These are phyloP conservation scores for Mamestra configurata DNA, from an alignment of 1,140 invertebrate genomes.

Conservation along the genomic window DNA sequence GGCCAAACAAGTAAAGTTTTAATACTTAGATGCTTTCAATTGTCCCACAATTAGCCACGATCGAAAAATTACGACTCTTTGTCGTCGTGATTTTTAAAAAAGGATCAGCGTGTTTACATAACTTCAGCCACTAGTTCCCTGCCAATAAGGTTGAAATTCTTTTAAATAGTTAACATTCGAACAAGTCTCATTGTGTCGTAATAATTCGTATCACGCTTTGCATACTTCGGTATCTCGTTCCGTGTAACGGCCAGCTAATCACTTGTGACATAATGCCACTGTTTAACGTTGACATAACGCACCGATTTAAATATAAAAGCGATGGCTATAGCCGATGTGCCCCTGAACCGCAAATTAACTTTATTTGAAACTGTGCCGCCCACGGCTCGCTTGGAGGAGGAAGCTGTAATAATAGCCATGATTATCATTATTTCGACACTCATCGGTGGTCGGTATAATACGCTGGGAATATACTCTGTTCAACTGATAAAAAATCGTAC, in stretches of 20 bases:
- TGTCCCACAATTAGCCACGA: conserved; percentile 40
- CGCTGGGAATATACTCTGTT: conserved; percentile 14
- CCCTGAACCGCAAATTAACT: conserved; percentile 38
- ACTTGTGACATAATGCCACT: conserved; percentile 53
- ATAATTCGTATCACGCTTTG: conserved; percentile 32
- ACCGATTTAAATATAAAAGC: conserved; percentile 49
- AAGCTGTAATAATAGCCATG: conserved; percentile 37
- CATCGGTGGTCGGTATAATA: conserved; percentile 27
- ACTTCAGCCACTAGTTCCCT: neutral
- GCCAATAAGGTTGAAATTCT: conserved; percentile 23
- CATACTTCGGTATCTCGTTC: conserved; percentile 41
- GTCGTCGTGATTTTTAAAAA: neutral
- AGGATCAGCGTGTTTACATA: neutral
- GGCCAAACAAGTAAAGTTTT: conserved; percentile 4
- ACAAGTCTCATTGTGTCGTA: conserved; percentile 28
- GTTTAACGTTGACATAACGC: conserved; percentile 54
- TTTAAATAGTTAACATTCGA: neutral
- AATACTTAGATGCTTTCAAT: conserved; percentile 15
- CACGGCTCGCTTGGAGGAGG: conserved; percentile 1
- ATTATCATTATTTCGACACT: conserved; percentile 45
- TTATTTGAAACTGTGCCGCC: conserved; percentile 18
- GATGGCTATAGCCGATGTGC: conserved; percentile 32
- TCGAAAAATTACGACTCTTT: conserved; percentile 21
- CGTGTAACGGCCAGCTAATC: conserved; percentile 26
- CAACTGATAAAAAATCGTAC: neutral